These are phyloP conservation scores for Synanthedon formicaeformis DNA, from an alignment of 2,888 invertebrate genomes.

Conservation along the genomic window DNA sequence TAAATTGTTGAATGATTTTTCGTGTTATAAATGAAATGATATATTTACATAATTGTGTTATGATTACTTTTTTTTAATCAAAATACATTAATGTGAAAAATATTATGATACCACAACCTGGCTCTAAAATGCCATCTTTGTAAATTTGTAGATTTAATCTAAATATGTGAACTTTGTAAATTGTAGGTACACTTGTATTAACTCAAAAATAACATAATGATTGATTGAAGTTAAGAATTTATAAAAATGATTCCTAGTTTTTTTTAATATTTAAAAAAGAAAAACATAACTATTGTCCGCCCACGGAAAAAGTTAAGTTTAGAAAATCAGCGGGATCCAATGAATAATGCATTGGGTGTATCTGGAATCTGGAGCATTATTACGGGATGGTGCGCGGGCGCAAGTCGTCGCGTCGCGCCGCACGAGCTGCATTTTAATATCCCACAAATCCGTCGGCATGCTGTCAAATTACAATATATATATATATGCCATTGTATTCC, in stretches of 20 bases:
- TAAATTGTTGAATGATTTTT: no score
- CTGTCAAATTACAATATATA: slow-evolving; percentile 37
- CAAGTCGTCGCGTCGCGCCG: slow-evolving; percentile 27
- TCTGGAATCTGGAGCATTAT: slow-evolving; percentile 48
- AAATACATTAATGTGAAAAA: no score
- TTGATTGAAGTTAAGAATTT: no score
- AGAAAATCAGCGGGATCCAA: slow-evolving; percentile 35
- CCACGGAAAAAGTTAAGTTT: slow-evolving; percentile 39
- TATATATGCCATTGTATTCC: slow-evolving; percentile 36
- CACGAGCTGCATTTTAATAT: slow-evolving; percentile 66
- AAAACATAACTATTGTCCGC: slow-evolving; percentile 10
- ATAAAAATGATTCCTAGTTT: background rate
- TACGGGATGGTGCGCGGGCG: slow-evolving; percentile 41
- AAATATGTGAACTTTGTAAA: no score
- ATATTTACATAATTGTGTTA: no score
- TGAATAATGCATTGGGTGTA: slow-evolving; percentile 57
- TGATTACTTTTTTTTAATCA: no score
- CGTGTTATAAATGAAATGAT: no score
- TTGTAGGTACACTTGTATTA: no score
- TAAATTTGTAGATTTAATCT: no score
- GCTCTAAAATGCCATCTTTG: no score
- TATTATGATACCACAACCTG: no score
- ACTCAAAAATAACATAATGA: no score
- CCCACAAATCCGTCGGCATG: slow-evolving; percentile 33
- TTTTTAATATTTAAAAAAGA: background rate